These are phyloP conservation scores for Sebastiscus tertius DNA, from an alignment of 2,797 vertebrate species.

Conservation along the genomic window DNA sequence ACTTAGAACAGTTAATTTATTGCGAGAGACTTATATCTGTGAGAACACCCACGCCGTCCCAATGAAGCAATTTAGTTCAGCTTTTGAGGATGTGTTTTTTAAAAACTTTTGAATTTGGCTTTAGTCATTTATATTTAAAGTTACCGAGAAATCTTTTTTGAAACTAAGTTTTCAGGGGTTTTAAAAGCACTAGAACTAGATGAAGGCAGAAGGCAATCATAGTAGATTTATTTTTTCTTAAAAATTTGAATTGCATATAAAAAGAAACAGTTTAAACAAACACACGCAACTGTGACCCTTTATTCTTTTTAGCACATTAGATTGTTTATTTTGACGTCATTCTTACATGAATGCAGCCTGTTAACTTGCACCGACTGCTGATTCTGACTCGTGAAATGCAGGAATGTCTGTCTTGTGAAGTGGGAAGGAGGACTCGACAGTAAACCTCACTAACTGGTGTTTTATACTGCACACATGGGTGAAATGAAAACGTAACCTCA, in stretches of 20 bases:
- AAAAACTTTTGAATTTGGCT: neutral
- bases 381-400: slow-evolving; percentile 25
- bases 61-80: neutral
- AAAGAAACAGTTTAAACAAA: neutral
- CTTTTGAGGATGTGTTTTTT: neutral
- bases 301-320: neutral
- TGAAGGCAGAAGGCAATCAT: neutral
- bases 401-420: slow-evolving; percentile 3
- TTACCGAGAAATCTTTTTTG: neutral
- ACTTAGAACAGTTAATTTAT: neutral
- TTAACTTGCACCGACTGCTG: slow-evolving; percentile 15
- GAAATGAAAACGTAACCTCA: slow-evolving; percentile 3
- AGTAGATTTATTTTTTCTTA: neutral
- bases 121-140: neutral
- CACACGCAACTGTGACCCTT: neutral
- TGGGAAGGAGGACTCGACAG: neutral
- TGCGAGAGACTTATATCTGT: neutral
- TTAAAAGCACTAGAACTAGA: neutral
- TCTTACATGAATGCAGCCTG: neutral
- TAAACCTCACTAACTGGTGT: neutral
- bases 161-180: neutral
- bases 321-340: slow-evolving; percentile 12
- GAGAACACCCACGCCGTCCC: neutral
- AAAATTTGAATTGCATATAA: neutral
- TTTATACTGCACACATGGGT: neutral